A percentile compares a stretch with the other conserved stretches of the same genome.
These are phyloP conservation scores for Diabrotica virgifera DNA, from an alignment of 1,140 invertebrate species.

Conservation along the genomic window DNA sequence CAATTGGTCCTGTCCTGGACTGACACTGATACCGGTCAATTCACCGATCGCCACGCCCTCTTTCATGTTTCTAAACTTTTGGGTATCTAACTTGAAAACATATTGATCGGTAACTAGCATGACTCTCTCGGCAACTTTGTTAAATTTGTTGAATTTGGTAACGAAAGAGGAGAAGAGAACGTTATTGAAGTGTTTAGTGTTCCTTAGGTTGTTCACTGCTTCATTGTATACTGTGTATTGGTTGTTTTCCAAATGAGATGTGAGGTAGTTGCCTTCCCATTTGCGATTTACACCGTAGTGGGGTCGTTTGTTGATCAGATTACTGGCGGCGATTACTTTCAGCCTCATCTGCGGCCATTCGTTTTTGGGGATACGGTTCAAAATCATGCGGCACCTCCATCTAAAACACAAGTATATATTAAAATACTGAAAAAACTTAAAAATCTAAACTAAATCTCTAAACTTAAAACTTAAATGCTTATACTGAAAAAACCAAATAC, in stretches of 20 bases:
- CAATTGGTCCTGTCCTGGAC: conserved; percentile 82
- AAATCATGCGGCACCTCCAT: conserved; percentile 87
- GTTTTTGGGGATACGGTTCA: conserved; percentile 73
- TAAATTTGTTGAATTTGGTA: conserved; percentile 69
- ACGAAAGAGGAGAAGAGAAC: conserved; percentile 62
- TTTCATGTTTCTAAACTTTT: conserved; percentile 84
- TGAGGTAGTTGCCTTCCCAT: conserved; percentile 93
- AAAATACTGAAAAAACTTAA: too few relatives aligned
- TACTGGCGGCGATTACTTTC: conserved; percentile 77
- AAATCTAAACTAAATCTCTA: too few relatives aligned
- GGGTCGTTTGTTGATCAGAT: conserved; percentile 68
- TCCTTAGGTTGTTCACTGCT: conserved; percentile 67
- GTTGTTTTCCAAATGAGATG: conserved; percentile 72
- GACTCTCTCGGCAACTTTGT: conserved; percentile 86
- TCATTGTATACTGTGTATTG: conserved; percentile 67
- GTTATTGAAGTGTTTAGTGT: conserved; percentile 67
- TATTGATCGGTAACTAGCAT: conserved; percentile 83
- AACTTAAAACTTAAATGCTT: too few relatives aligned
- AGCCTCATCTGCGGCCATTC: conserved; percentile 85
- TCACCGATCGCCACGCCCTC: conserved; percentile 55
- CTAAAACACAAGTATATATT: conserved; percentile 43
- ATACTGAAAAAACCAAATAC: too few relatives aligned
- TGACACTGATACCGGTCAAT: conserved; percentile 78
- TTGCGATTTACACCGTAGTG: conserved; percentile 80
- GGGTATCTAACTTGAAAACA: conserved; percentile 86